Percentiles rank a stretch among this genome's conserved stretches.
phyloP scores from a whole-genome alignment of 1,140 invertebrate genomes.

The Choristoneura fumiferana region DNA sequence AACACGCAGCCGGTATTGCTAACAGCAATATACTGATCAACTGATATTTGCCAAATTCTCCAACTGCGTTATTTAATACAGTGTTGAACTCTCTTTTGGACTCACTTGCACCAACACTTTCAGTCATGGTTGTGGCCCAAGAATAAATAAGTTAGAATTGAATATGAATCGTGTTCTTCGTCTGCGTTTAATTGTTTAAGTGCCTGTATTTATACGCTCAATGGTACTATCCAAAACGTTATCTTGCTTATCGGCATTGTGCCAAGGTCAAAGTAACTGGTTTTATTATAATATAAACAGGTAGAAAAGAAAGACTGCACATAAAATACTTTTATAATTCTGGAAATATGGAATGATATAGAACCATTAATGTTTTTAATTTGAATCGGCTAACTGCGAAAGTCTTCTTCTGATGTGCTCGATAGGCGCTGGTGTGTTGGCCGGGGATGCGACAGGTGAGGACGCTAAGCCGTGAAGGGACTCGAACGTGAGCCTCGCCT shows the following conservation, averaged over 20 bases:
- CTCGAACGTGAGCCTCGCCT: constrained; percentile 59
- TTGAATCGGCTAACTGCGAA: constrained; percentile 44
- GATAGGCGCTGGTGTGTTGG: constrained; percentile 41
- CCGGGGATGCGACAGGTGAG: constrained; percentile 22
- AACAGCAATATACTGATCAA: constrained; percentile 50
- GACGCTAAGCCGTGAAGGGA: constrained; percentile 28
- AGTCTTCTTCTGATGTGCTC: constrained; percentile 50
- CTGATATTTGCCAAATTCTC: constrained; percentile 62
- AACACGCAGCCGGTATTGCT: constrained; percentile 42
- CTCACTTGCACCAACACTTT: constrained; percentile 32
- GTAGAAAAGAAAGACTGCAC: background rate
- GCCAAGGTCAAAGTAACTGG: constrained; percentile 3
- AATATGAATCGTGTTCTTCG: constrained; percentile 6
- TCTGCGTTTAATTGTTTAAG: background rate
- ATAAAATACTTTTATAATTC: constrained; percentile 2
- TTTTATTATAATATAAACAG: background rate
- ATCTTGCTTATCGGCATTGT: constrained; percentile 14
- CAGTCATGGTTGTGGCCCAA: constrained; percentile 4
- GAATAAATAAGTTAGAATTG: background rate
- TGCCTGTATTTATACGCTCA: background rate
- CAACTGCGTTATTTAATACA: constrained; percentile 53
- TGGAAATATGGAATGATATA: background rate
- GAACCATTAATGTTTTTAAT: constrained; percentile 21
- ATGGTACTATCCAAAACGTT: background rate
- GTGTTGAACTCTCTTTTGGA: constrained; percentile 45